Evolutionary conservation across 2,797 vertebrate species (phyloP).

Genomic region (Galagoides demidoff): DNA sequence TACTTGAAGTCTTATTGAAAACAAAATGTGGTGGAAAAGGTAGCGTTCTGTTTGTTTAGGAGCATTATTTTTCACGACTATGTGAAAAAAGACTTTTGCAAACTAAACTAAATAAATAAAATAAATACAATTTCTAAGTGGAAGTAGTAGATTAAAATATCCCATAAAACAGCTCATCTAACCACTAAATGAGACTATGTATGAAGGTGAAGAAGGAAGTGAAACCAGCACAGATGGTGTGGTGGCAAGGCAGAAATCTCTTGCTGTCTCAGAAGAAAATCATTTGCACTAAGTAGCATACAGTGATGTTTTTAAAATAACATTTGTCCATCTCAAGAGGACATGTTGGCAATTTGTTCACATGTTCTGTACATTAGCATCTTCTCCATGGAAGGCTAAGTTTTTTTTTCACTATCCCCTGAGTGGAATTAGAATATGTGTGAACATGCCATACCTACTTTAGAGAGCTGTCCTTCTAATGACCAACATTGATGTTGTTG

Average conservation of each 20-base stretch:
- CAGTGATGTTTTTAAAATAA: neutral
- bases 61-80: conserved; percentile 99
- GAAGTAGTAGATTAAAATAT: neutral
- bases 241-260: neutral
- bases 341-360: neutral
- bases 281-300: neutral
- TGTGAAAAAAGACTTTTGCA: conserved; percentile 99
- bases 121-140: neutral
- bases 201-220: neutral
- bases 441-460: neutral
- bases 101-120: conserved; percentile 80
- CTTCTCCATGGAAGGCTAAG: neutral
- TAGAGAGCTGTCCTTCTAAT: neutral
- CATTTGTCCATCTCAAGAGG: conserved; percentile 18
- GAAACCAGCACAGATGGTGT: neutral
- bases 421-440: neutral
- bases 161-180: neutral
- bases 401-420: neutral
- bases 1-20: conserved; percentile 99
- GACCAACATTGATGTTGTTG: neutral
- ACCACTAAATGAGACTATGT: neutral
- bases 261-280: neutral
- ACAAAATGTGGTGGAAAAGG: conserved; percentile 98
- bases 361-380: neutral
- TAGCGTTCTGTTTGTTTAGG: conserved; percentile 98